These are phyloP conservation scores for Crocallis elinguaria DNA, from an alignment of 2,888 invertebrate genomes.

Conservation along the genomic window DNA sequence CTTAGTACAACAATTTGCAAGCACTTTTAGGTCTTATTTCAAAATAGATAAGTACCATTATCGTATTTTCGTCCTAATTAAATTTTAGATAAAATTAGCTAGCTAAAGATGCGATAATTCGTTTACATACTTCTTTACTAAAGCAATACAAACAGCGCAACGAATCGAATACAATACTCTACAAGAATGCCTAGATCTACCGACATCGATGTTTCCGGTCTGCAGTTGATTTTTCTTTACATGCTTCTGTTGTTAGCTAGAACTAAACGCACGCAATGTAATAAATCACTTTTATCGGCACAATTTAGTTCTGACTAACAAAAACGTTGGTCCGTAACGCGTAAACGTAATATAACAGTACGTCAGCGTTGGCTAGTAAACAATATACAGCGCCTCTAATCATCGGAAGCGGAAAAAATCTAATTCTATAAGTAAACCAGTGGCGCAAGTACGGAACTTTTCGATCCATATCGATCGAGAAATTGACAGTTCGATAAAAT, in stretches of 20 bases:
- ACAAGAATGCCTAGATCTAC: slow-evolving; percentile 27
- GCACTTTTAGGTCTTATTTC: slow-evolving; percentile 16
- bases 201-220: slow-evolving; percentile 20
- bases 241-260: slow-evolving; percentile 35
- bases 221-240: slow-evolving; percentile 14
- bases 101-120: slow-evolving; percentile 22
- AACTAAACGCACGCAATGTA: slow-evolving; percentile 35
- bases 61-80: slow-evolving; percentile 1
- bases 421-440: slow-evolving; percentile 67
- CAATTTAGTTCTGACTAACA: slow-evolving; percentile 47
- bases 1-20: slow-evolving; percentile 22
- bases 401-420: slow-evolving; percentile 62
- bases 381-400: slow-evolving; percentile 61
- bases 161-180: slow-evolving; percentile 12
- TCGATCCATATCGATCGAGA: too few species aligned
- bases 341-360: slow-evolving; percentile 48
- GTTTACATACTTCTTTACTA: slow-evolving; percentile 17
- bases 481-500: too few species aligned
- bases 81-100: slow-evolving; percentile 8
- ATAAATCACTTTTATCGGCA: slow-evolving; percentile 38
- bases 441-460: too few species aligned
- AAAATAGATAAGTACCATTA: slow-evolving; percentile 12
- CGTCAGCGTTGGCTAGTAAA: slow-evolving; percentile 55
- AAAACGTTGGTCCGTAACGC: slow-evolving; percentile 39
- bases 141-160: slow-evolving; percentile 25